phyloP scores from a whole-genome alignment of 2,113 vertebrate genomes.

The Pimephales promelas region DNA sequence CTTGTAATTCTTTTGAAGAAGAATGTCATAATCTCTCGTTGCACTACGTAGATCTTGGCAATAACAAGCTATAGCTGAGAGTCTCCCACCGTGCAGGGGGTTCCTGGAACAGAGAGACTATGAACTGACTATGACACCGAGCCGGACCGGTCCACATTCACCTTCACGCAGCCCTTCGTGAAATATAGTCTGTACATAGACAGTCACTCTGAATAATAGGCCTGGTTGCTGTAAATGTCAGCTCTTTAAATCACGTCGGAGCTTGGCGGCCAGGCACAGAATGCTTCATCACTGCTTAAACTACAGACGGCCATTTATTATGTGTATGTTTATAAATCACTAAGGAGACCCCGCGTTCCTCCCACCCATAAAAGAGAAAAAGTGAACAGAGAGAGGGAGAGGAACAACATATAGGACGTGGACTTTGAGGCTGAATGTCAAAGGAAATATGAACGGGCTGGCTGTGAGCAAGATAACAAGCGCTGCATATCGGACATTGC shows the following conservation, averaged over 20 bases:
- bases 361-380: slow-evolving; percentile 64
- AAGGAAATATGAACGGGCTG: slow-evolving; percentile 23
- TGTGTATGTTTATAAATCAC: slow-evolving; percentile 98
- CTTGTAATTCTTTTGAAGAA: not conserved
- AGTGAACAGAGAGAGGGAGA: slow-evolving; percentile 29
- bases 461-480: slow-evolving; percentile 42
- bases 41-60: slow-evolving; percentile 5
- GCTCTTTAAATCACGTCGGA: slow-evolving; percentile 93
- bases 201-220: slow-evolving; percentile 99
- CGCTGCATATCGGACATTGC: slow-evolving; percentile 35
- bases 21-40: slow-evolving; percentile 26
- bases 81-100: not conserved
- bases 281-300: slow-evolving; percentile 93
- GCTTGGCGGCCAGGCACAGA: slow-evolving; percentile 82
- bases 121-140: slow-evolving; percentile 41
- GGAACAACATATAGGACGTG: slow-evolving; percentile 53
- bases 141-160: slow-evolving; percentile 70
- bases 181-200: slow-evolving; percentile 96
- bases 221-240: slow-evolving; percentile 94
- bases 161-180: slow-evolving; percentile 86
- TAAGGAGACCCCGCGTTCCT: slow-evolving; percentile 82
- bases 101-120: slow-evolving; percentile 23
- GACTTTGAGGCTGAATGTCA: slow-evolving; percentile 45
- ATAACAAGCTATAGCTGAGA: slow-evolving; percentile 28
- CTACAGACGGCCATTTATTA: slow-evolving; percentile 92